phyloP scores from a whole-genome alignment of 2,113 vertebrate species.

The Entomyzon cyanotis region DNA sequence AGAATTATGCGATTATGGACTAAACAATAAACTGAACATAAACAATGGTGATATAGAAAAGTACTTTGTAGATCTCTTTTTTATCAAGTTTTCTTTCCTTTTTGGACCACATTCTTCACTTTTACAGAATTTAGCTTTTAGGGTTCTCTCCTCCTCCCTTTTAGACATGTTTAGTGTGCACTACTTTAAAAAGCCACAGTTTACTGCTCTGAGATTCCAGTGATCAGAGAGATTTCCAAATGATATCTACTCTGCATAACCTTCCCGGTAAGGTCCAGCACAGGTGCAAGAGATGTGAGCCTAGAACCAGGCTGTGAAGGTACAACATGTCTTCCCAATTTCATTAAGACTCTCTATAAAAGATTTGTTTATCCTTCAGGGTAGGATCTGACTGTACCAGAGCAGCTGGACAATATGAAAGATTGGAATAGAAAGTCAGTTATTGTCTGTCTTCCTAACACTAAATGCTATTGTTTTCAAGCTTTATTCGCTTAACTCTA shows the following conservation, averaged over 20 bases:
- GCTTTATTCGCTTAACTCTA: not conserved
- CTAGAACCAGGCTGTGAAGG: not conserved
- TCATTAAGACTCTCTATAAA: not conserved
- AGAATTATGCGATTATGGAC: not conserved
- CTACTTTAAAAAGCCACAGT: not conserved
- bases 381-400: not conserved
- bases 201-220: not conserved
- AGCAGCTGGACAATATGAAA: not conserved
- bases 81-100: not conserved
- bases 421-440: not conserved
- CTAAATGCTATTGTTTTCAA: not conserved
- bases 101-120: not conserved
- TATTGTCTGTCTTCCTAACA: not conserved
- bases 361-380: constrained; percentile 28
- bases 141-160: not conserved
- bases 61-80: not conserved
- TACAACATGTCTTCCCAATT: not conserved
- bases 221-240: not conserved
- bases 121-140: not conserved
- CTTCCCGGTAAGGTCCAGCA: not conserved
- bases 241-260: not conserved
- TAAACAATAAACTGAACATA: not conserved
- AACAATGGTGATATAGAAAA: not conserved
- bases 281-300: not conserved
- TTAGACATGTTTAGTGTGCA: not conserved